phyloP scores from a whole-genome alignment of 2,888 invertebrate genomes.

The Leptura quadrifasciata region DNA sequence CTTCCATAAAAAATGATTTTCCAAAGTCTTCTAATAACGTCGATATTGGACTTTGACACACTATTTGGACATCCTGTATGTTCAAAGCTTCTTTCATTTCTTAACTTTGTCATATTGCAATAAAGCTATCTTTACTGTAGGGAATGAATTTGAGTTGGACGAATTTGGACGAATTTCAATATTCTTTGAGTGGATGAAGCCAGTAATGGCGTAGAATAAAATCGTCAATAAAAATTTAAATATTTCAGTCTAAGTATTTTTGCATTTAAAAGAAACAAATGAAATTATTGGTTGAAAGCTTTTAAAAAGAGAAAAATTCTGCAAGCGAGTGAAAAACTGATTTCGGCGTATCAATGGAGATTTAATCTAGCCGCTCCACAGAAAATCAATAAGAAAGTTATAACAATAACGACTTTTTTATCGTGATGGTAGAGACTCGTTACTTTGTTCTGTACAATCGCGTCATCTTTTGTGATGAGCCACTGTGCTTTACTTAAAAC shows the following conservation, averaged over 20 bases:
- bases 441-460: slow-evolving; percentile 6
- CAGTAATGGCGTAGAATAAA: not conserved
- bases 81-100: no score
- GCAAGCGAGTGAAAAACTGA: not conserved
- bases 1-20: no score
- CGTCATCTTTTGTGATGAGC: not conserved
- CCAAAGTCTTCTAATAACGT: no score
- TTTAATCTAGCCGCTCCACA: slow-evolving; percentile 1
- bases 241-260: not conserved
- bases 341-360: not conserved
- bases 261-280: not conserved
- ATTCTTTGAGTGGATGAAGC: not conserved
- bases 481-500: not conserved
- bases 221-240: not conserved
- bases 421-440: not conserved
- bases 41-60: no score
- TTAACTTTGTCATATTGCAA: no score
- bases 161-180: not conserved
- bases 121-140: no score
- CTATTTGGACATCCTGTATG: no score
- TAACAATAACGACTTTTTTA: slow-evolving; percentile 17
- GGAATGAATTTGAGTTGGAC: no score
- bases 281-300: slow-evolving; percentile 6
- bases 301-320: not conserved
- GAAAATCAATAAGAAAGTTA: slow-evolving; percentile 15